Base-by-base conservation (phyloP, 2,113 vertebrate genomes). In the Coptodon bakossiorum region DNA sequence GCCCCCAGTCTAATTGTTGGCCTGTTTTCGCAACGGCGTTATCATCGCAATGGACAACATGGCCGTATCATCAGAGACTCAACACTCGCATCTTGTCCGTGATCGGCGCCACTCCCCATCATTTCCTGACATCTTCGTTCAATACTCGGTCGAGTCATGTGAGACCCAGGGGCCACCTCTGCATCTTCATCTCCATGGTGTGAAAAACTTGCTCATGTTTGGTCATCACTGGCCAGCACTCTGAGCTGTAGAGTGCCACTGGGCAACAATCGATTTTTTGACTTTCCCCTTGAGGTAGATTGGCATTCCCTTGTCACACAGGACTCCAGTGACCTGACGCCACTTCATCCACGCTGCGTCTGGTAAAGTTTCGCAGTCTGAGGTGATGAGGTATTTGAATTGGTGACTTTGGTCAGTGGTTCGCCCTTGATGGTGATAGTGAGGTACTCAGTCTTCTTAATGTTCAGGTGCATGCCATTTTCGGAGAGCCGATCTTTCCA, bases 121-220 rank as follows among this genome's bases (percentile, higher is more conserved):
- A 0, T 56, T 57, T 27, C 4, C 24, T 59, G 56, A 29, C 4
- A 1, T 59, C 56, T 59, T 59, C 1, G 1, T 29, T 61, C 8
- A 61, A 34, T 29, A 61, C 57, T 61, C 2, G 0, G 57, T 34
- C 16, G 29, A 61, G 29, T 3, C 29, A 10, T 61, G 29, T 61
- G 57, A 61, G 57, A 61, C 57, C 29, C 16, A 34, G 57, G 29
- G 9, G 16, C 16, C 29, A 34, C 57, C 29, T 34, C 57, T 19
- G 0, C 16, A 34, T 61, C 16, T 0, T 61, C 1, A 61, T 61
- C 57, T 19, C 0, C 0, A 61, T 34, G 0, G 16, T 61, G 16
- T 9, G 2, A 61, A 61, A 29, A 61, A 61, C 29, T 34, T 61
- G 57, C 57, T 16, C 3, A 0, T 61, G 57, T 29, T 61, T 61